Percentiles rank a stretch among this genome's conserved stretches.
These are phyloP conservation scores for Lycia hirtaria DNA, from an alignment of 2,888 invertebrate species.

Conservation along the genomic window DNA sequence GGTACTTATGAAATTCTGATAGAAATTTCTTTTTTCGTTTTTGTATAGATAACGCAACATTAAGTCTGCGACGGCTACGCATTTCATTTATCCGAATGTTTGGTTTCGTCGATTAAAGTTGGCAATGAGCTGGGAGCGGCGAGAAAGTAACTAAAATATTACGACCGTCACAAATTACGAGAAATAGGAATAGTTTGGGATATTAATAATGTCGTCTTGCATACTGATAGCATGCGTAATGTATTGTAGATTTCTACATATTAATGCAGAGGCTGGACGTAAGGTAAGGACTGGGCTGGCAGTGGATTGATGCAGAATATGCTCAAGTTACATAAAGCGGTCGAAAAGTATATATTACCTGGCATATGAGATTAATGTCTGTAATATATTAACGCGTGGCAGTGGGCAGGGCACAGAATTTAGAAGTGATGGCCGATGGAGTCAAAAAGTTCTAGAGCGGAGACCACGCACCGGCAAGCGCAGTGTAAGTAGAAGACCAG, in stretches of 20 bases:
- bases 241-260: constrained; percentile 36
- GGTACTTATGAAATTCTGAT: no score
- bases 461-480: no score
- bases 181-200: constrained; percentile 31
- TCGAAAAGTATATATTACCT: no score
- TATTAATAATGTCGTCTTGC: constrained; percentile 36
- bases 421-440: no score
- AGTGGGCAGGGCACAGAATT: no score
- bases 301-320: constrained; percentile 19
- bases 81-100: constrained; percentile 50
- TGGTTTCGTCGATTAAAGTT: constrained; percentile 58
- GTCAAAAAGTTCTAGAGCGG: no score
- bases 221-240: constrained; percentile 30
- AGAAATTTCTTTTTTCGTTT: background rate
- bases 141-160: constrained; percentile 54
- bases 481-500: no score
- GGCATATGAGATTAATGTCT: no score
- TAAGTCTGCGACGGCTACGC: constrained; percentile 30
- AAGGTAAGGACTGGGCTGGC: constrained; percentile 23
- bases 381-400: no score
- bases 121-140: constrained; percentile 50
- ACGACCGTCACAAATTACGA: constrained; percentile 42
- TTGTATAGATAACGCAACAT: no score
- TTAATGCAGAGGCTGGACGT: constrained; percentile 11
- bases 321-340: constrained; percentile 18